These are phyloP conservation scores for Entomobrya multifasciata DNA, from an alignment of 2,888 invertebrate genomes.

Conservation along the genomic window DNA sequence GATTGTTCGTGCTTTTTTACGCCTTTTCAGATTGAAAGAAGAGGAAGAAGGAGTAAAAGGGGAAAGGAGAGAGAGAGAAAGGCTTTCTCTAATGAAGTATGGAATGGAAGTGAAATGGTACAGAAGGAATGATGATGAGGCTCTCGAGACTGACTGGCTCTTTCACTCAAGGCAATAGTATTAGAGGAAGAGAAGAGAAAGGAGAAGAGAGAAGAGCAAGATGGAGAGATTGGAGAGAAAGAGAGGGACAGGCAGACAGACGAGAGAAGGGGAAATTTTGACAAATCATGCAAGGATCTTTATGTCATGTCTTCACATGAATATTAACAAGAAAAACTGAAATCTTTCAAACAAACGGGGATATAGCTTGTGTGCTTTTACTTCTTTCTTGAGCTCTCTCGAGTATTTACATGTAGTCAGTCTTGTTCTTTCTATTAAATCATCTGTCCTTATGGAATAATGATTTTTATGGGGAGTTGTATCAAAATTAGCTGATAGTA, in stretches of 20 bases:
- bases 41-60: slow-evolving; percentile 20
- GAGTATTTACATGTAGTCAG: no score
- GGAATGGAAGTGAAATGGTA: slow-evolving; percentile 70
- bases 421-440: not conserved
- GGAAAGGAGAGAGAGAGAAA: slow-evolving; percentile 41
- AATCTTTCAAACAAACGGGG: slow-evolving; percentile 41
- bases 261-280: slow-evolving; percentile 58
- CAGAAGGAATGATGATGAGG: slow-evolving; percentile 69
- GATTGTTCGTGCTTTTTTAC: not conserved
- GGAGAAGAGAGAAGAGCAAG: not conserved
- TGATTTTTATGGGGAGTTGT: no score
- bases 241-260: slow-evolving; percentile 38
- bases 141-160: slow-evolving; percentile 62
- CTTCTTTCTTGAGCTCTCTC: not conserved
- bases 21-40: slow-evolving; percentile 25
- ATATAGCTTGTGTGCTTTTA: not conserved
- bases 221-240: slow-evolving; percentile 11
- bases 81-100: slow-evolving; percentile 67
- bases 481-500: no score
- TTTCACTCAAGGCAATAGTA: slow-evolving; percentile 7
- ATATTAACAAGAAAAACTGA: slow-evolving; percentile 65
- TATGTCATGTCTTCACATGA: slow-evolving; percentile 64
- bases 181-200: not conserved
- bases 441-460: no score
- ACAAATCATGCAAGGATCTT: slow-evolving; percentile 68